Conservation (phyloP, 2,888 invertebrate species). For the Clunio marinus region DNA sequence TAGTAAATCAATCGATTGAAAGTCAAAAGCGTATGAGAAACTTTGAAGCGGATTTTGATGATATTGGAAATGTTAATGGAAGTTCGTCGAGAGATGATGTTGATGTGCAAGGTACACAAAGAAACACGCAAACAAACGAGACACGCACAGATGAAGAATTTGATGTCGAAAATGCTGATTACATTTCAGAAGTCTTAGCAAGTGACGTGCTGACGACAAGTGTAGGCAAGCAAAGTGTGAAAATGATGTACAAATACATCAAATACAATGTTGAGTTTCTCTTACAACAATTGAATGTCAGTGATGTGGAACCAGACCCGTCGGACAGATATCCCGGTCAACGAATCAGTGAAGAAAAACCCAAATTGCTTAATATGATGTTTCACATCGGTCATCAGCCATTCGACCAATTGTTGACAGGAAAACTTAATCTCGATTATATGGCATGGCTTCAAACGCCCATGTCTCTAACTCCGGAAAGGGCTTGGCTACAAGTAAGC, state of each 20-base stretch:
- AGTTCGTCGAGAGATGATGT: slow-evolving; percentile 50
- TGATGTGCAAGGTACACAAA: slow-evolving; percentile 41
- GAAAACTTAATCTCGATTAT: slow-evolving; percentile 52
- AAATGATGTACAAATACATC: slow-evolving; percentile 69
- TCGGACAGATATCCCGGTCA: slow-evolving; percentile 48
- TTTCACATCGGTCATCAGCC: slow-evolving; percentile 71
- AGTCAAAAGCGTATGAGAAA: slow-evolving; percentile 53
- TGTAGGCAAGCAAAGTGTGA: slow-evolving; percentile 57
- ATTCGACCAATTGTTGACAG: slow-evolving; percentile 65
- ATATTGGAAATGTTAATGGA: slow-evolving; percentile 45
- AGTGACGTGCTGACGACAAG: slow-evolving; percentile 61
- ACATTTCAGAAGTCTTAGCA: slow-evolving; percentile 56
- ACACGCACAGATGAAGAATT: slow-evolving; percentile 45
- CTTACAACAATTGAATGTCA: slow-evolving; percentile 56
- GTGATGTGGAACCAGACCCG: slow-evolving; percentile 46
- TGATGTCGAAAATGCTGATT: slow-evolving; percentile 53
- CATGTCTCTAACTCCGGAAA: slow-evolving; percentile 51
- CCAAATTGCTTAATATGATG: slow-evolving; percentile 67
- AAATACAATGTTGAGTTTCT: slow-evolving; percentile 66
- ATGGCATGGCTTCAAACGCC: slow-evolving; percentile 52
- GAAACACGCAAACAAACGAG: slow-evolving; percentile 44
- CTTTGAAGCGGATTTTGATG: slow-evolving; percentile 44
- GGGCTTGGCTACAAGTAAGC: slow-evolving; percentile 52
- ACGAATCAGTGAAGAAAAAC: slow-evolving; percentile 47
- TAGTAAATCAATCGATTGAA: slow-evolving; percentile 57